These are phyloP conservation scores for Hoplostethus atlanticus DNA, from an alignment of 2,797 vertebrate species.

Conservation along the genomic window DNA sequence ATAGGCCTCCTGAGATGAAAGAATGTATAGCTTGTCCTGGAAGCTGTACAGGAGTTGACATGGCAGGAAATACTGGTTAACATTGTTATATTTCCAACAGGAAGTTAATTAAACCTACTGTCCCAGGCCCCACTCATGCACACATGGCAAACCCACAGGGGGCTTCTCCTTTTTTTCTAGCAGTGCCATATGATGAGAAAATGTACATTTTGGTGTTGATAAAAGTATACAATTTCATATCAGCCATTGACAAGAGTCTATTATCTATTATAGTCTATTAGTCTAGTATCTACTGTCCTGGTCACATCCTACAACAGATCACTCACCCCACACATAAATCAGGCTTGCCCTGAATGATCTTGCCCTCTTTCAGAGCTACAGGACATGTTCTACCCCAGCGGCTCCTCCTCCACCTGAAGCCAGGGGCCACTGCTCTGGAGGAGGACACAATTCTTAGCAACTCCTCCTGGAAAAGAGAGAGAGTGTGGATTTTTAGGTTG, in stretches of 20 bases:
- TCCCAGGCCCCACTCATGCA: too few species aligned
- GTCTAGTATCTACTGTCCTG: background rate
- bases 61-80: background rate
- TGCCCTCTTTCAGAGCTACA: slow-evolving; percentile 90
- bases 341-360: slow-evolving; percentile 82
- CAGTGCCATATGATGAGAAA: too few species aligned
- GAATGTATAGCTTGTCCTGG: slow-evolving; percentile 92
- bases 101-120: too few species aligned
- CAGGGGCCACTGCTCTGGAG: slow-evolving; percentile 80
- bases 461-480: slow-evolving; percentile 83
- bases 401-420: slow-evolving; percentile 92
- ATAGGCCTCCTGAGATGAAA: slow-evolving; percentile 88
- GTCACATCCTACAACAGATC: background rate
- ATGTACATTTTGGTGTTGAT: background rate
- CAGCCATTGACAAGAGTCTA: background rate
- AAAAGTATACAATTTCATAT: background rate
- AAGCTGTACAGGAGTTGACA: slow-evolving; percentile 84
- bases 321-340: slow-evolving; percentile 91
- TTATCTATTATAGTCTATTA: too few species aligned
- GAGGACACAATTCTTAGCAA: slow-evolving; percentile 84
- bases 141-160: too few species aligned
- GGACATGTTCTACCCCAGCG: slow-evolving; percentile 91
- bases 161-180: too few species aligned
- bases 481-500: background rate
- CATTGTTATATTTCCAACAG: too few species aligned